Evolutionary conservation across 1,140 invertebrate genomes (phyloP), one percentile per base, ranked within the genome.

Genomic region (Ephestia elutella): DNA sequence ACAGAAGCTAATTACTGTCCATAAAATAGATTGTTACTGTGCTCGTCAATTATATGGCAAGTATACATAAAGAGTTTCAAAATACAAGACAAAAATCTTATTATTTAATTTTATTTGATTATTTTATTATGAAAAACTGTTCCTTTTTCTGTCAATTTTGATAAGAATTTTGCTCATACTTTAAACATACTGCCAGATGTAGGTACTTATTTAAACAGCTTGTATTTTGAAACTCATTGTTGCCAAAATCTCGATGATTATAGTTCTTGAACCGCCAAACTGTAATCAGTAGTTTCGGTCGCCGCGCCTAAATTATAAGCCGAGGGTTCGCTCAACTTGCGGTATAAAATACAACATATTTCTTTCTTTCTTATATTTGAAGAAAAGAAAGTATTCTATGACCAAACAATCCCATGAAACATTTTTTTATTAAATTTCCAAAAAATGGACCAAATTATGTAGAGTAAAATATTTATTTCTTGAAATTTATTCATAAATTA

Each of bases 301-400:
- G 38, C 44, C 60, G 21, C 38, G 38, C 38, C 38, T 44, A 30
- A n/a, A 49, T 54, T 13, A 19, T 51, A 60, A 54, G n/a, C 3
- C 38, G 38, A 44, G 1, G 15, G 38, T n/a, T 44, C 13, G 38
- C 38, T 44, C 38, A 44, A 44, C 30, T 44, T 44, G 38, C 38
- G 38, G 38, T 44, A 0, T 44, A 10, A 10, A 32, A 32, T 25
- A 32, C 30, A 28, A 28, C n/a, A n/a, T n/a, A n/a, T n/a, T n/a
- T n/a, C n/a, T n/a, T n/a, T n/a, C n/a, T n/a, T n/a, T n/a, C n/a
- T n/a, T n/a, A n/a, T n/a, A n/a, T n/a, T n/a, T n/a, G n/a, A n/a
- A n/a, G n/a, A n/a, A n/a, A n/a, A n/a, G n/a, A n/a, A n/a, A n/a
- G n/a, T n/a, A n/a, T n/a, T n/a, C n/a, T n/a, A n/a, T n/a, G n/a